Base-by-base conservation (phyloP, 2,888 invertebrate species). In the Spilarctia lutea region DNA sequence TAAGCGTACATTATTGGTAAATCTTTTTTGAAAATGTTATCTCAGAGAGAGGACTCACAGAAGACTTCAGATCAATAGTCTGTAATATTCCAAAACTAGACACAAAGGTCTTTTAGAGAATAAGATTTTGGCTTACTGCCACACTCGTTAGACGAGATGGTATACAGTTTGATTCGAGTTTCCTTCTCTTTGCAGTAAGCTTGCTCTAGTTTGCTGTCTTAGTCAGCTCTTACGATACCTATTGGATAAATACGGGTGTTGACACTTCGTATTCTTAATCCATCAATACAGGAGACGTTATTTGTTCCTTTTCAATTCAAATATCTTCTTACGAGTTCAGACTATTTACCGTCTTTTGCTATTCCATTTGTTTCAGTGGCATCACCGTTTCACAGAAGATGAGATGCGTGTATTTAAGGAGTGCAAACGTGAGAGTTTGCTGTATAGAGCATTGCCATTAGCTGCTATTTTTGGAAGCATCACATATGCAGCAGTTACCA, bases 401-500 rank as follows among this genome's bases (percentile, higher is more conserved):
- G 76, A 76, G 52, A 6, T 68, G 30, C 73, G 71, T 18, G 73
- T 76, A 11, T 73, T 73, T 27, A 33, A 68, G 42, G 76, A 76
- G 27, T 76, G 76, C n/a, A 71, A 73, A 65, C 67, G 76, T 20
- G 76, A 76, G 24, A 73, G 76, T 45, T 45, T 68, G 33, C 6
- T 63, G 27, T 76, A 76, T n/a, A 27, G 76, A 42, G 76, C 76
- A n/a, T 42, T 76, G 68, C 76, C 76, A 24, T 45, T 73, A 16
- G 76, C 76, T 0, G 60, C 73, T 1, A 24, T 33, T 42, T 39
- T 76, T 6, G 73, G 76, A 52, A 65, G 68, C 16, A 16, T 67
- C 35, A 76, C 76, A 2, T 76, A 35, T 11, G 76, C 68, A 7
- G 76, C 76, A 20, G 76, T 76, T 42, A 13, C 42, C 18, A 60